Evolutionary conservation across 2,113 vertebrate genomes (phyloP), one percentile per base, ranked within the genome.

Genomic region (Gulo gulo): DNA sequence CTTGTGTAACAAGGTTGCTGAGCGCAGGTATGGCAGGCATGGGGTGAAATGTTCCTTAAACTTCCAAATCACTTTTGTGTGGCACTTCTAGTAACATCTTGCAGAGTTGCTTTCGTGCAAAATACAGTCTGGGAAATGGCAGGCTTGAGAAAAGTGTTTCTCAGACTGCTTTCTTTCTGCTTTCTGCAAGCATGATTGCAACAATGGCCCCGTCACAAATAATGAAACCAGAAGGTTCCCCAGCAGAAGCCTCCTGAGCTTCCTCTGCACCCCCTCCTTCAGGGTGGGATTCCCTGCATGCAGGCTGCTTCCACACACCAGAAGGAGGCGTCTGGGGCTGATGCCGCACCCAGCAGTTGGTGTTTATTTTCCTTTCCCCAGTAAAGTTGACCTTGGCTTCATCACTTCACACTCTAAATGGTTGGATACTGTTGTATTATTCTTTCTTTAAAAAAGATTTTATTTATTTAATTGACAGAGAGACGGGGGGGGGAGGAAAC

Each of bases 261-360:
- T 42, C n/a, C 34, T 26, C 52, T 31, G 50, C 18, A 4, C 20
- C 8, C 47, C 59, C 57, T 55, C 42, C 39, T n/a, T 20, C 6
- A 6, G 31, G n/a, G 24, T 39, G 15, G 0, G 7, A 15, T 47
- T 81, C 71, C 10, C 4, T 0, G 73, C 31, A 20, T 34, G 2
- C n/a, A 1, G 26, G 18, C 20, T 16, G 47, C 42, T 52, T 42
- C n/a, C 45, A 71, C 7, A 2, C 59, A 31, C 65, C 47, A 24
- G 50, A 36, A 20, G 39, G 34, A 79, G 59, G 29, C 24, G 8
- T 4, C 67, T 24, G 45, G 31, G 55, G 16, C 39, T 55, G 6
- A 14, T 18, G n/a, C 6, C 6, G 16, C 31, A 16, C 50, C 16
- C 71, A 42, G 50, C 6, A 0, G 31, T 2, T 0, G 67, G 10